Base-by-base conservation (phyloP, 2,888 invertebrate species). In the Perdita meconis region DNA sequence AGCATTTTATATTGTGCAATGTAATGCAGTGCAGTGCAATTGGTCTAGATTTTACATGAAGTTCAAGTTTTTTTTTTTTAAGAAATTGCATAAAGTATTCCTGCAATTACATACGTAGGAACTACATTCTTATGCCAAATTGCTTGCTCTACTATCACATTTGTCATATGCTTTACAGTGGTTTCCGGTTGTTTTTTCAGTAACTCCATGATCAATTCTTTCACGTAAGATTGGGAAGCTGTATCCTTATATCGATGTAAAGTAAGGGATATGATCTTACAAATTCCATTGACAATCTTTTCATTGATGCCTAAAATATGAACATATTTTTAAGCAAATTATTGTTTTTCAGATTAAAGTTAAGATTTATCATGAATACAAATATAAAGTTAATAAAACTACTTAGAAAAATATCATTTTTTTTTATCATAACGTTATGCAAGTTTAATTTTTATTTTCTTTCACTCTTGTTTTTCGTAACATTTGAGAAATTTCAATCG, bases 161-260 rank as follows among this genome's bases (percentile, higher is more conserved):
- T 94, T 81, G 95, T 93, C 81, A 98, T 93, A 89, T 95, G 94
- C 89, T 96, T 96, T 16, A 96, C 92, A 2, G 96, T 94, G 92
- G 95, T 94, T 89, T 96, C 95, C 78, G 95, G 94, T 90, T 97
- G 95, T 63, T 94, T 93, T 63, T 94, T 93, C 1, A 95, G 92
- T 16, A 97, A 93, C 69, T 95, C 94, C 38, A 93, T 92, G 26
- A 98, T 94, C 66, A 98, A 93, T 76, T 94, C 94, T 82, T 95
- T 95, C 6, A 98, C 95, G 86, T 96, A 95, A 16, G 94, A 94
- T 90, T 97, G 96, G 0, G 98, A 98, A 64, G 95, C 93, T 42
- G 95, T 94, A 92, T 98, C 97, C 86, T 95, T 94, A 90, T 98
- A 98, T 84, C 96, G 94, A 74, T 96, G 96, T 81, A 98, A 93